Evolutionary conservation across 1,140 invertebrate species (phyloP).

Genomic region (Drosophila persimilis): DNA sequence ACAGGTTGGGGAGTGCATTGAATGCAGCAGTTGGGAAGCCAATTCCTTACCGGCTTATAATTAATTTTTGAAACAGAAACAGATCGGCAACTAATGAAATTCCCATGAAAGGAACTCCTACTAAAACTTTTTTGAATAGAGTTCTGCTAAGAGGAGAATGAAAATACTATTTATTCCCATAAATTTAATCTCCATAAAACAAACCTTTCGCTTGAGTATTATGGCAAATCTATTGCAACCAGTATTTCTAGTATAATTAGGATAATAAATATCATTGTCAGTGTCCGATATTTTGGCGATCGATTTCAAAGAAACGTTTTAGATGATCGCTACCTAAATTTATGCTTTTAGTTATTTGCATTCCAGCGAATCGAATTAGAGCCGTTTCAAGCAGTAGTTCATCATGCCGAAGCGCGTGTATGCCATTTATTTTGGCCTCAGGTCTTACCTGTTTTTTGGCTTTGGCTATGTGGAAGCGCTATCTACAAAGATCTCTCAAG

Average conservation of each 20-base stretch:
- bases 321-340: not conserved
- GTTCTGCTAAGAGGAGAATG: not conserved
- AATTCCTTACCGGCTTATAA: too few relatives aligned
- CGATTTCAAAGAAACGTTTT: too few relatives aligned
- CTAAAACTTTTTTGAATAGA: too few relatives aligned
- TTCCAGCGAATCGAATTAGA: conserved; percentile 11
- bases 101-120: not conserved
- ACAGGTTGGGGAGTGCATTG: not conserved
- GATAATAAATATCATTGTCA: too few relatives aligned
- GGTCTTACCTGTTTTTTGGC: conserved; percentile 38
- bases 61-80: too few relatives aligned
- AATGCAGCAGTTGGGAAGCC: too few relatives aligned
- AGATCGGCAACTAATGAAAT: too few relatives aligned
- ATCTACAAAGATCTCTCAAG: conserved; percentile 34
- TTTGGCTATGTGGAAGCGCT: not conserved
- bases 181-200: too few relatives aligned
- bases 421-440: conserved; percentile 35
- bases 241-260: not conserved
- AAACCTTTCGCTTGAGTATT: not conserved
- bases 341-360: conserved; percentile 39
- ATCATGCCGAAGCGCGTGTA: conserved; percentile 40
- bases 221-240: conserved; percentile 10
- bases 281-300: too few relatives aligned
- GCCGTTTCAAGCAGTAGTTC: conserved; percentile 28
- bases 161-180: too few relatives aligned